phyloP scores from a whole-genome alignment of 2,888 invertebrate genomes.

The Catocala fraxini region DNA sequence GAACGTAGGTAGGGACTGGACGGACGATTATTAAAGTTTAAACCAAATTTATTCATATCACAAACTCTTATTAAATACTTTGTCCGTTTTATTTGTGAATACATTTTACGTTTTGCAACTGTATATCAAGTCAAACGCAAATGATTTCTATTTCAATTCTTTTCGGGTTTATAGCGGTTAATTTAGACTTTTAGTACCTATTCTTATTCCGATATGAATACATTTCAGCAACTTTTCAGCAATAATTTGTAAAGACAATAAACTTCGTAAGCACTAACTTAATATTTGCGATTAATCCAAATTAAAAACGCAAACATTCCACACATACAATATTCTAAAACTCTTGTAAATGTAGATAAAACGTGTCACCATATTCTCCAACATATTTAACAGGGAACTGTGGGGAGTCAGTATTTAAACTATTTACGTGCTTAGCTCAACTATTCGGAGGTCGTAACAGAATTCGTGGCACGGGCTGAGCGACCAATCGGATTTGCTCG shows the following conservation, averaged over 20 bases:
- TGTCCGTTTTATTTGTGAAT: conserved; percentile 39
- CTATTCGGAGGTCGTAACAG: conserved; percentile 45
- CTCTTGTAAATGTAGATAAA: not conserved
- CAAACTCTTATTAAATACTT: conserved; percentile 41
- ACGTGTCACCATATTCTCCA: conserved; percentile 5
- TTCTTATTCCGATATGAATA: too few species aligned
- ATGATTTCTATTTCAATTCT: too few species aligned
- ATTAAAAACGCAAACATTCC: too few species aligned
- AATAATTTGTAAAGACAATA: too few species aligned
- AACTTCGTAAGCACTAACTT: too few species aligned
- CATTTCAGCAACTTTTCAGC: too few species aligned
- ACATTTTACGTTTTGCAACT: too few species aligned
- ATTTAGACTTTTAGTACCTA: too few species aligned
- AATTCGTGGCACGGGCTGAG: conserved; percentile 41
- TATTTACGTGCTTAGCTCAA: conserved; percentile 49
- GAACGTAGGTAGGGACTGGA: conserved; percentile 27
- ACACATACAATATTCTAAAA: too few species aligned
- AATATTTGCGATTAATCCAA: too few species aligned
- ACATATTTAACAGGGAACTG: conserved; percentile 30
- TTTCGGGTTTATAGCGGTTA: too few species aligned
- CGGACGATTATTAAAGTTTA: conserved; percentile 45
- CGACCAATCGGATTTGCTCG: conserved; percentile 58
- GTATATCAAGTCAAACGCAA: too few species aligned
- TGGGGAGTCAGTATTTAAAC: conserved; percentile 45
- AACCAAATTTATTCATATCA: conserved; percentile 41